These are phyloP conservation scores for Callocephalon fimbriatum DNA, from an alignment of 2,113 vertebrate species.

Conservation along the genomic window DNA sequence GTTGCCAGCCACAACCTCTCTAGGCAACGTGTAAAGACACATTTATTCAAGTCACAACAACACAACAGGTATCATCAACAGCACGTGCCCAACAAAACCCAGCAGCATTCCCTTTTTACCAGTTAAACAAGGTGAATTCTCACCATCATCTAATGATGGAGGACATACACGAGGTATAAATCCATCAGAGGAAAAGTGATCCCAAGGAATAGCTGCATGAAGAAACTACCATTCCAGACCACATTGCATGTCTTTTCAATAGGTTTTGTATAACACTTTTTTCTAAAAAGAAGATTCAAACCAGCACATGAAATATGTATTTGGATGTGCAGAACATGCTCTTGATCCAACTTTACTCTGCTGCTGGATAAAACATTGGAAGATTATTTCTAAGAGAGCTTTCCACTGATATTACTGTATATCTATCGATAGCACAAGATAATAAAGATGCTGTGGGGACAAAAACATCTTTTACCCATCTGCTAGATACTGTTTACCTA, in stretches of 20 bases:
- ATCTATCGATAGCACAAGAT: background rate
- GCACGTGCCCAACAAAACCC: constrained; percentile 40
- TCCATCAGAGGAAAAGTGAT: constrained; percentile 37
- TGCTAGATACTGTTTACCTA: too few species aligned
- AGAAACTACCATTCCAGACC: background rate
- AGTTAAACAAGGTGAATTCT: constrained; percentile 17
- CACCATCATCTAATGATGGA: background rate
- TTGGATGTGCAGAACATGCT: background rate
- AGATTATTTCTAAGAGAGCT: background rate
- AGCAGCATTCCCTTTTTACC: background rate
- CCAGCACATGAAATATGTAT: background rate
- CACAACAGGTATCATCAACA: background rate
- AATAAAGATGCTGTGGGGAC: background rate
- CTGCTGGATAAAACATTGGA: background rate
- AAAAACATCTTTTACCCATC: background rate
- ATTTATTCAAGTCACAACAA: background rate
- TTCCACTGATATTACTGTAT: background rate
- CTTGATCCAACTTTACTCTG: background rate
- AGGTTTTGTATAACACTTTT: background rate
- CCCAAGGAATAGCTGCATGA: constrained; percentile 5
- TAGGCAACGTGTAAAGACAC: background rate
- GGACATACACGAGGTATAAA: background rate
- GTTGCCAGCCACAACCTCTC: too few species aligned
- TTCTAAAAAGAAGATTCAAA: background rate
- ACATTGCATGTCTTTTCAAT: background rate